phyloP scores from a whole-genome alignment of 2,113 vertebrate species.

The Stictonetta naevosa region DNA sequence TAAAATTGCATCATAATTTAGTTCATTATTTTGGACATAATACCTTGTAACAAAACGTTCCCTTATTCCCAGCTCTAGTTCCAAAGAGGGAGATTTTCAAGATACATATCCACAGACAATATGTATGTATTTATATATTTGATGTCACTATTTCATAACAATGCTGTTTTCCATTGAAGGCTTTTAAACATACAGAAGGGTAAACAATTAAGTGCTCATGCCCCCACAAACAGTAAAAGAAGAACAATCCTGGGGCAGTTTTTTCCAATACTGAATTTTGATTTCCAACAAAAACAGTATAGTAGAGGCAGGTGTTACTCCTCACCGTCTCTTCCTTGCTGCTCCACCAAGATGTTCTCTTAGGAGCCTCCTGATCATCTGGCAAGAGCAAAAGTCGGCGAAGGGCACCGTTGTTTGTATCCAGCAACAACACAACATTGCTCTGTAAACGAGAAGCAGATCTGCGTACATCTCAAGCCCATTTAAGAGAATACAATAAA shows the following conservation, averaged over 20 bases:
- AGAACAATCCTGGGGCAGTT: background rate
- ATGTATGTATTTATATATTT: background rate
- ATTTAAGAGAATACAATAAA: background rate
- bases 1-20: background rate
- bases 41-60: background rate
- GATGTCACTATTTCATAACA: background rate
- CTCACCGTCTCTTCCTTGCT: slow-evolving; percentile 84
- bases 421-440: slow-evolving; percentile 87
- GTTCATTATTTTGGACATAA: background rate
- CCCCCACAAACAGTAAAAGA: background rate
- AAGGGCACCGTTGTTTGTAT: slow-evolving; percentile 82
- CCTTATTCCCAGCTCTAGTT: background rate
- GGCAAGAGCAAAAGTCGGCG: slow-evolving; percentile 80
- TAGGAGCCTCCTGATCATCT: slow-evolving; percentile 69
- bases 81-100: background rate
- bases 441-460: slow-evolving; percentile 78
- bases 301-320: background rate
- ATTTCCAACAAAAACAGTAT: background rate
- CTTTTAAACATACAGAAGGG: background rate
- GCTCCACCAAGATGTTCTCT: slow-evolving; percentile 86
- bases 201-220: background rate
- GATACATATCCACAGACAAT: background rate
- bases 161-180: background rate
- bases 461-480: background rate
- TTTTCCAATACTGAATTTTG: background rate